A percentile compares a stretch with the other conserved stretches of the same genome.
Evolutionary conservation across 2,797 vertebrate species (phyloP).

Genomic region (Meriones psammophilus): DNA sequence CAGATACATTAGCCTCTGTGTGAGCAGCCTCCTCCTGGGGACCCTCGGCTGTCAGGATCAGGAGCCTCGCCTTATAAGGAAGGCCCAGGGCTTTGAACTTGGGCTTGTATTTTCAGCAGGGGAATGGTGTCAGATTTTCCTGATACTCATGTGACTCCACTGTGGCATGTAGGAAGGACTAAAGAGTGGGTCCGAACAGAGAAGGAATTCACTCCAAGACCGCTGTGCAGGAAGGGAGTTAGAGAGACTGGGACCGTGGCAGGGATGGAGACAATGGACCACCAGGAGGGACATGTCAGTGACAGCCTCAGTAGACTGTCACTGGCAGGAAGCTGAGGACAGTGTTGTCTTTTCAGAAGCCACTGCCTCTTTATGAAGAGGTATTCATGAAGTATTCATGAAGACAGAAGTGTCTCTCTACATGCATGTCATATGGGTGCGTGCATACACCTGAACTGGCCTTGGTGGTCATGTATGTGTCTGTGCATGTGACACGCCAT

Average conservation of each 20-base stretch:
- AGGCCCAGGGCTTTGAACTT: background rate
- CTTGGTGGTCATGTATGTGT: accelerated
- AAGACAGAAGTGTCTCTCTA: background rate
- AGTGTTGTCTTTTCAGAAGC: background rate
- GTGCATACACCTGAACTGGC: background rate
- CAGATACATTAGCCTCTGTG: background rate
- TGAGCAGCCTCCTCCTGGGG: background rate
- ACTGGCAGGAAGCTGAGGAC: background rate
- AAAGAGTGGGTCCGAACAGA: background rate
- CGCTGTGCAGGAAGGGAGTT: background rate
- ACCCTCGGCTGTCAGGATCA: background rate
- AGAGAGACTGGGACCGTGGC: background rate
- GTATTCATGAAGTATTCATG: background rate
- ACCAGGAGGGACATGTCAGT: background rate
- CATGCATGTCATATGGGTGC: accelerated
- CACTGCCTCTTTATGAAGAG: background rate
- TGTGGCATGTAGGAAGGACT: background rate
- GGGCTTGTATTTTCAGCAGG: background rate
- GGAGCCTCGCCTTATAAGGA: background rate
- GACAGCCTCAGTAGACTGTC: background rate
- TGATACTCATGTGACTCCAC: no score
- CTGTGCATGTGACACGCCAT: no score
- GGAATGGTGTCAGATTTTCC: background rate
- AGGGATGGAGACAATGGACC: background rate
- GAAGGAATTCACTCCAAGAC: background rate